Evolutionary conservation across 2,797 vertebrate genomes (phyloP).

Genomic region (Sylvilagus floridanus): DNA sequence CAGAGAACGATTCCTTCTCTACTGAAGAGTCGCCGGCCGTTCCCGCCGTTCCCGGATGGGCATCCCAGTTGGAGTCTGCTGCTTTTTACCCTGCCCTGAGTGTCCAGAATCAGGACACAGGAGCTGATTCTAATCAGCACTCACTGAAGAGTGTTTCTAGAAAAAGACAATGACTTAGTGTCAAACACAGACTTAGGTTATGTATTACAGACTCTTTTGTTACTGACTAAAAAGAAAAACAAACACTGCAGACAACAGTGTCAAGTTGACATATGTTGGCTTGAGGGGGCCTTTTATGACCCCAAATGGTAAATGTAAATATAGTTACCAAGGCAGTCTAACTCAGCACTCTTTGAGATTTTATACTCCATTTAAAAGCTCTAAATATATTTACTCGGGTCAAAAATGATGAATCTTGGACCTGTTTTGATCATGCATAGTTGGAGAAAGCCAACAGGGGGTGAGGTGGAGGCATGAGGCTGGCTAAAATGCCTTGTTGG

Average conservation of each 20-base stretch:
- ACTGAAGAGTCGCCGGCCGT: neutral
- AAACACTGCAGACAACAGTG: neutral
- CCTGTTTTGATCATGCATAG: neutral
- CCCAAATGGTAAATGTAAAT: neutral
- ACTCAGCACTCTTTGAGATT: neutral
- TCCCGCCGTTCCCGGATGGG: neutral
- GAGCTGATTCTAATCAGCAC: constrained; percentile 32
- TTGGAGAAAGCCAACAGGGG: neutral
- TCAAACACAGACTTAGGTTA: neutral
- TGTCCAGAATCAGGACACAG: constrained; percentile 10
- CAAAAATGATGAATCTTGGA: neutral
- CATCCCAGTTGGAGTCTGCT: neutral
- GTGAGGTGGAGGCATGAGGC: neutral
- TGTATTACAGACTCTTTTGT: constrained; percentile 40
- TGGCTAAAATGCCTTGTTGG: neutral
- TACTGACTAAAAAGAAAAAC: neutral
- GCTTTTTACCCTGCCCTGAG: neutral
- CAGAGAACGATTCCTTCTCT: neutral
- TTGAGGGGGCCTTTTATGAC: neutral
- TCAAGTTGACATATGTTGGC: neutral
- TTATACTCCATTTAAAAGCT: neutral
- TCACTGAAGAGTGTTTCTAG: constrained; percentile 49
- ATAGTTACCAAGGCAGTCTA: neutral
- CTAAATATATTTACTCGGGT: neutral
- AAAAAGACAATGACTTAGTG: constrained; percentile 54